These are phyloP conservation scores for Microtus richardsoni DNA, from an alignment of 2,113 vertebrate genomes.

Conservation along the genomic window DNA sequence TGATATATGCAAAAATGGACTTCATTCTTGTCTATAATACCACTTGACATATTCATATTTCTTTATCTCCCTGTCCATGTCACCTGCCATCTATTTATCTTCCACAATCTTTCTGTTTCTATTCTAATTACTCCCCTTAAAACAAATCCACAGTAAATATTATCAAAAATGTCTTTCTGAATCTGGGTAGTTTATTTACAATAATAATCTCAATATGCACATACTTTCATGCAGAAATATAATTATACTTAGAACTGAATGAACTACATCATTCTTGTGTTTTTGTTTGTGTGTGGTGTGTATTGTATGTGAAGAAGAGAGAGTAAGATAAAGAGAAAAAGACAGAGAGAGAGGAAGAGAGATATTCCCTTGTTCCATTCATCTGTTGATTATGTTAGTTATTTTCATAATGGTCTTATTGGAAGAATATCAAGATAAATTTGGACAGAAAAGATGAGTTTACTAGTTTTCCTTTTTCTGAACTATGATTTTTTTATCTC, in stretches of 20 bases:
- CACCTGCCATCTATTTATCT: neutral
- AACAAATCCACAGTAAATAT: neutral
- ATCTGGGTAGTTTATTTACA: neutral
- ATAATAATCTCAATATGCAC: neutral
- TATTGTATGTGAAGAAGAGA: neutral
- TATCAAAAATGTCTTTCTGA: neutral
- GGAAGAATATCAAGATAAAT: neutral
- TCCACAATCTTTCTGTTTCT: neutral
- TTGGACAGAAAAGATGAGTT: neutral
- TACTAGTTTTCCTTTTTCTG: neutral
- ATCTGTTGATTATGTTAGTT: neutral
- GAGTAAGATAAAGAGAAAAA: neutral
- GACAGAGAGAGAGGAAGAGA: neutral
- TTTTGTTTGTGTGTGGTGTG: neutral
- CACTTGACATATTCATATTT: neutral
- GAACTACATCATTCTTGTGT: neutral
- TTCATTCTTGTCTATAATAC: neutral
- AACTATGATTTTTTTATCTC: neutral
- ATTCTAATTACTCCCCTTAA: neutral
- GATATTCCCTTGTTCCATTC: neutral
- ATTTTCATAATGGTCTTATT: neutral
- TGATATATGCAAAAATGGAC: fast-evolving
- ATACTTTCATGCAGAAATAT: neutral
- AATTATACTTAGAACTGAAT: neutral
- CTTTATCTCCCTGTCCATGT: neutral